Evolutionary conservation across 92 coral and sea anemone genomes (phyloP), one percentile per base, ranked within the genome.

Genomic region (Palythoa caribaeorum): DNA sequence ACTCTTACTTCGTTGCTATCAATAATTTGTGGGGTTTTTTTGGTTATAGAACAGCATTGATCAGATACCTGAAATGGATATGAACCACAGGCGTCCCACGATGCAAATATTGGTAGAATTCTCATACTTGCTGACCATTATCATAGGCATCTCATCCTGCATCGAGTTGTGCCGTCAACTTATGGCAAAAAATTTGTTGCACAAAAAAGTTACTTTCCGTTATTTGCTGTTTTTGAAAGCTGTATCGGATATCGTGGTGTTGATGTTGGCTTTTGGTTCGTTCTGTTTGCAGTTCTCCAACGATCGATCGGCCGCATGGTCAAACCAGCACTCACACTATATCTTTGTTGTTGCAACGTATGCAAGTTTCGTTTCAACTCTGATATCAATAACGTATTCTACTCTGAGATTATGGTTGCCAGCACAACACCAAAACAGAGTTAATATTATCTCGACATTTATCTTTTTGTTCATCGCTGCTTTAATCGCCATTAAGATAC

Each of bases 181-280:
- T 36, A 21, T 36, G 16, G 36, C 72, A 59, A 79, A 16, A 36
- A 79, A 44, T 12, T 0, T 3, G 51, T 57, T 79, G 20, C 84
- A 71, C 17, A 79, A 79, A 36, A 79, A 62, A 51, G 36, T 36
- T 12, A 8, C 37, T 19, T 3, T 54, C 71, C 71, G 51, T 7
- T 79, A 79, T 79, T 57, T 57, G 71, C 71, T 79, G 16, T 40
- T 79, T 36, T 38, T 79, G 36, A 79, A 79, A 57, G 71, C 68
- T 9, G 54, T 79, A 14, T 37, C 84, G 16, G 84, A 79, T n/a
- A 6, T 79, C 16, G 2, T 79, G 50, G 71, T 57, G 44, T 40
- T 79, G 36, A 0, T 59, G 21, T 57, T 71, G 37, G 19, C 84
- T 1, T 28, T 57, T 14, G 84, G 54, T 79, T 79, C 71, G 36